Evolutionary conservation across 2,888 invertebrate genomes (phyloP).

Genomic region (Parnassius mnemosyne): DNA sequence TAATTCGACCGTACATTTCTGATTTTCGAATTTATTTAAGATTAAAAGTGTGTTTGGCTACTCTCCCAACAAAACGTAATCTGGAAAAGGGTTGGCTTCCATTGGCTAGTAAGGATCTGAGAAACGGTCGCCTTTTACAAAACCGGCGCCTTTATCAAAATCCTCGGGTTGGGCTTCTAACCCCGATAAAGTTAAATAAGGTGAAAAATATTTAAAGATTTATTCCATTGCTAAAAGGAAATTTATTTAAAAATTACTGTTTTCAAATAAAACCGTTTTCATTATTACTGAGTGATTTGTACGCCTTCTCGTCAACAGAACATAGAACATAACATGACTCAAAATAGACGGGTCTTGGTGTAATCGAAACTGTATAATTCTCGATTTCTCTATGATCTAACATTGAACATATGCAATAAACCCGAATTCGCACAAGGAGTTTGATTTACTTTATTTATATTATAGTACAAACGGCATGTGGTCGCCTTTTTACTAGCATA

Average conservation of each 20-base stretch:
- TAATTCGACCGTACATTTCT: neutral
- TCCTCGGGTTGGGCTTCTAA: neutral
- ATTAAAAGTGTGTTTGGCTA: neutral
- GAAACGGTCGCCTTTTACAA: slow-evolving; percentile 10
- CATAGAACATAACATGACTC: too few relatives aligned
- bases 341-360: too few relatives aligned
- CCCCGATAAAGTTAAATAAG: slow-evolving; percentile 2
- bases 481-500: too few relatives aligned
- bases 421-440: too few relatives aligned
- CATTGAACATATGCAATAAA: too few relatives aligned
- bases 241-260: neutral
- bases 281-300: too few relatives aligned
- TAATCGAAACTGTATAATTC: too few relatives aligned
- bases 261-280: neutral
- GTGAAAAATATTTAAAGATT: neutral
- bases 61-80: slow-evolving; percentile 10
- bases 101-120: slow-evolving; percentile 4
- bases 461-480: too few relatives aligned
- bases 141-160: slow-evolving; percentile 12
- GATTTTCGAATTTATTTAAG: neutral
- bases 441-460: too few relatives aligned
- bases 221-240: neutral
- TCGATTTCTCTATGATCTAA: too few relatives aligned
- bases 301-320: too few relatives aligned
- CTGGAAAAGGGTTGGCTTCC: slow-evolving; percentile 16